Percentiles rank a stretch among this genome's conserved stretches.
Evolutionary conservation across 1,140 invertebrate species (phyloP).

Genomic region (Portunus trituberculatus): DNA sequence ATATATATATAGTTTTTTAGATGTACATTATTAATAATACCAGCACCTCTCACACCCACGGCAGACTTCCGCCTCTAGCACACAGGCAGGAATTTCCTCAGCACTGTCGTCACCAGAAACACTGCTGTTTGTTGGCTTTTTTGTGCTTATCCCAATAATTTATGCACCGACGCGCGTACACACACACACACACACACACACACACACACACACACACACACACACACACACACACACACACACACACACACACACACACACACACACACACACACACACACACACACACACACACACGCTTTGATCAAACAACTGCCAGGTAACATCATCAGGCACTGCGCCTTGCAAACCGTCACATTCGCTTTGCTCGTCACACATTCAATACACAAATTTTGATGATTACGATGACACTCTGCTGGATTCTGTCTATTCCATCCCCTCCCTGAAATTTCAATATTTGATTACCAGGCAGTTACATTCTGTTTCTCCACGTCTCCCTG

Average conservation of each 20-base stretch:
- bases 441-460: no score
- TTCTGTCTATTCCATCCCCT: no score
- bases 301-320: neutral
- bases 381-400: no score
- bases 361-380: no score
- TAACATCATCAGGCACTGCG: no score
- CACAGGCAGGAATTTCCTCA: neutral
- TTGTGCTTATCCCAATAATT: neutral
- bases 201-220: slow-evolving; percentile 27
- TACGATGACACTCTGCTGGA: no score
- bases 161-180: no score
- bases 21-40: neutral
- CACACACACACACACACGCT: slow-evolving; percentile 7
- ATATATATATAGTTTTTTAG: neutral
- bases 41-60: slow-evolving; percentile 9
- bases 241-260: neutral
- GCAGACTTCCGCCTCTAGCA: neutral
- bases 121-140: neutral
- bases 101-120: neutral
- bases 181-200: neutral
- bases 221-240: slow-evolving; percentile 11
- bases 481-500: no score
- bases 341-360: no score
- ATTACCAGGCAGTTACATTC: no score
- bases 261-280: slow-evolving; percentile 8